Evolutionary conservation across 2,888 invertebrate genomes (phyloP).

Genomic region (Dynastes tityus): DNA sequence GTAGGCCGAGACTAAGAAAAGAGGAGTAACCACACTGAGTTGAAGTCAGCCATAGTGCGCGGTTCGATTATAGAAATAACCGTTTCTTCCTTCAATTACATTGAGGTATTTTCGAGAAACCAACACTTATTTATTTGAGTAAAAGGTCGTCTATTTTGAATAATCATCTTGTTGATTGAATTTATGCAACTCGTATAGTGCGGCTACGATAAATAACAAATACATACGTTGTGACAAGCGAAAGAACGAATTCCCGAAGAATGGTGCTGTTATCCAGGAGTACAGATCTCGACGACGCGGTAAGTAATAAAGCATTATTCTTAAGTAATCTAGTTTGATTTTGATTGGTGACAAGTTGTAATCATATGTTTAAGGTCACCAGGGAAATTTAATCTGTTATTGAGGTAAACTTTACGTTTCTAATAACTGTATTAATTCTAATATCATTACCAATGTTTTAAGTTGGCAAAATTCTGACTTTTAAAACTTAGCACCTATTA

Average conservation of each 20-base stretch:
- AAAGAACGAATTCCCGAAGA: background rate
- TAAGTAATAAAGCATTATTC: conserved; percentile 57
- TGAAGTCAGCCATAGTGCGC: conserved; percentile 63
- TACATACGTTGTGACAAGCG: conserved; percentile 1
- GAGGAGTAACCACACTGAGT: conserved; percentile 65
- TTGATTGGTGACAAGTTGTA: background rate
- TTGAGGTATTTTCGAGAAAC: background rate
- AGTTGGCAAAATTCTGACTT: background rate
- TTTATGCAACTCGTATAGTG: background rate
- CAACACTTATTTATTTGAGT: background rate
- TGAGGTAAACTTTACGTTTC: no score
- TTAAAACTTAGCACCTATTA: background rate
- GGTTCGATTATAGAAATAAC: conserved; percentile 56
- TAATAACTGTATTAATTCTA: no score
- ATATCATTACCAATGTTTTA: no score
- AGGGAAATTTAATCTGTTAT: no score
- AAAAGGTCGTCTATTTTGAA: background rate
- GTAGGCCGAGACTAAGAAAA: conserved; percentile 65
- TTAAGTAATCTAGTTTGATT: background rate
- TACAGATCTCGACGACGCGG: conserved; percentile 64
- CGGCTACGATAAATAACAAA: background rate
- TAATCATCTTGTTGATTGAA: background rate
- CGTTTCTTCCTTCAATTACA: background rate
- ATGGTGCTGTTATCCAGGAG: conserved; percentile 65
- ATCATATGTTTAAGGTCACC: background rate